Base-by-base conservation (phyloP, 35 echinoderm and acorn worm species). In the Chiridota heheva region DNA sequence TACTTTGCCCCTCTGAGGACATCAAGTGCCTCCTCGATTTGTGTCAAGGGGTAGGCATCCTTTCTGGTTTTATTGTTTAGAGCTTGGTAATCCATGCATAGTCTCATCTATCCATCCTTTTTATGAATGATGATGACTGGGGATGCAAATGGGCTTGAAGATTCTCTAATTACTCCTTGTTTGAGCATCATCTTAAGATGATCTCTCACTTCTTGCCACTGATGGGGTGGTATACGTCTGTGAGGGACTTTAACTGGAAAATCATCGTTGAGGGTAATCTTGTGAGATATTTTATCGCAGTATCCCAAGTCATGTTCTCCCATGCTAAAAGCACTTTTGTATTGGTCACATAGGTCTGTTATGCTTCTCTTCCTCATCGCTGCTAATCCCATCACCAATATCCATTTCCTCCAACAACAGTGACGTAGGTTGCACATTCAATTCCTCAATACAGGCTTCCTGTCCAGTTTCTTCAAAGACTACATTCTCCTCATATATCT, bases 1-100 rank as follows among this genome's bases (percentile, higher is more conserved):
- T n/a, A 74, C 73, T 38, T 67, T 67, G 60, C 38, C 24, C 35
- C 63, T 17, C 42, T 72, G 1, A 82, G 31, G 27, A 40, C 78
- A n/a, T 89, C 77, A 22, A 90, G 31, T 0, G 87, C 59, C 48
- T 90, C 78, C 51, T 83, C 78, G 49, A 90, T 90, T 30, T 60
- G 69, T 0, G 87, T 78, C 16, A 83, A 27, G 7, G 78, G 79
- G 33, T 75, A 83, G 6, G 87, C 79, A 69, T 90, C 88, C 31
- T 64, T 74, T 18, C 60, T 31, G 7, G 81, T 84, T 32, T 85
- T 77, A 31, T 66, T 57, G 71, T 90, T 85, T 2, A 78, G 47
- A 12, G 36, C 59, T 17, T 69, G 62, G 30, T 76, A 80, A 40
- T 91, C 81, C 1, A 90, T 63, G 40, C 88, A 90, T 24, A 76